Base-by-base conservation (phyloP, 2,888 invertebrate species). In the Trichopoda pennipes region DNA sequence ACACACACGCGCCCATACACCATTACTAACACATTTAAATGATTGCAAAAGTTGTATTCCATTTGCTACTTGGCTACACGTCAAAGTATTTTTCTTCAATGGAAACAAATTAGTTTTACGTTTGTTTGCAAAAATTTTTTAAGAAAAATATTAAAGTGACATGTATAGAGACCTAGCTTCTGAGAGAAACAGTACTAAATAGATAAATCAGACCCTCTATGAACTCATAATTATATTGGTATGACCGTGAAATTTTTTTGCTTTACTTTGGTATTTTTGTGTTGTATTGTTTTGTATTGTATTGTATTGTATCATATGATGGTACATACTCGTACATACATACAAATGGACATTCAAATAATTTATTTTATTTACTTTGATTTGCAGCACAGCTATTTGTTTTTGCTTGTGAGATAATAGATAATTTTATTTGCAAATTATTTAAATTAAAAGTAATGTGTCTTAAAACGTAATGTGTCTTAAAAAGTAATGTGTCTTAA, bases 351-450 rank as follows among this genome's bases (percentile, higher is more conserved):
- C 44, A 72, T 28, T 35, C 56, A 69, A 55, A 73, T 35, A 80
- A 12, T 28, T 28, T 28, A 53, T 44, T n/a, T 47, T 14, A 9
- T 16, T 42, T 19, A 51, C 21, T 21, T 19, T 70, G 21, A 61
- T 69, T 68, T 68, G 55, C 47, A 49, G 21, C 12, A 49, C 21
- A 44, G 16, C 35, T 32, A 8, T 42, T 42, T 53, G 4, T 42
- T 16, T 74, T 61, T 32, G 60, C 51, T 53, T 53, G 14, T 51
- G 16, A 55, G 23, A n/a, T n/a, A n/a, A n/a, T 64, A 21, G 1
- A 72, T 78, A 64, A 73, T 79, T 73, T 79, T 68, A 68, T 73
- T 79, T 79, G 47, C 4, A 61, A 73, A 61, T 68, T 79, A 73
- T 79, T 73, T 79, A 55, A 68, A 73, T 79, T 73, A 61, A 21